Percentiles rank a stretch among this genome's conserved stretches.
Evolutionary conservation across 2,888 invertebrate genomes (phyloP).

Genomic region (Eucriotettix oculatus): DNA sequence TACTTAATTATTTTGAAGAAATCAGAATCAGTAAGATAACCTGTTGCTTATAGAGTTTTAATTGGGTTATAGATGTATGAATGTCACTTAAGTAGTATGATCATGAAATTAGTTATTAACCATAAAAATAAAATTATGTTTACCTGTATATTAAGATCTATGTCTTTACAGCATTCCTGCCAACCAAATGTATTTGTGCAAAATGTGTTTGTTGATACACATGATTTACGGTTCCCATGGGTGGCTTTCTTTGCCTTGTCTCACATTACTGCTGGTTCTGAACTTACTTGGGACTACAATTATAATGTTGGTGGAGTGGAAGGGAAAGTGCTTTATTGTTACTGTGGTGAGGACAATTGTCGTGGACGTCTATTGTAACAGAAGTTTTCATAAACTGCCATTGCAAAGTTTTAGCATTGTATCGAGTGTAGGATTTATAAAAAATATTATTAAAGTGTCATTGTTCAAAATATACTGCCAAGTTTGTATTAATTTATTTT

Average conservation of each 20-base stretch:
- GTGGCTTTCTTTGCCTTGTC: constrained; percentile 74
- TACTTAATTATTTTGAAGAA: constrained; percentile 14
- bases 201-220: constrained; percentile 96
- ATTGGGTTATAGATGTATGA: no score
- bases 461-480: no score
- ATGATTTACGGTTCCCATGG: constrained; percentile 92
- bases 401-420: no score
- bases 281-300: constrained; percentile 96
- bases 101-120: no score
- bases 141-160: not conserved
- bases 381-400: no score
- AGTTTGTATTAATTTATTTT: no score
- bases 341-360: constrained; percentile 76
- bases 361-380: constrained; percentile 56
- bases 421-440: no score
- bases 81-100: no score
- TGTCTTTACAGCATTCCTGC: constrained; percentile 63
- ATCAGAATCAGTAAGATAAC: no score
- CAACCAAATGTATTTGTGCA: constrained; percentile 94
- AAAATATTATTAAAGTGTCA: no score
- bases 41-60: no score
- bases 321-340: constrained; percentile 75
- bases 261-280: constrained; percentile 77
- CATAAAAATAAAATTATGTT: no score
- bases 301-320: constrained; percentile 92